phyloP scores from a whole-genome alignment of 2,113 vertebrate genomes.

The Gymnogyps californianus region DNA sequence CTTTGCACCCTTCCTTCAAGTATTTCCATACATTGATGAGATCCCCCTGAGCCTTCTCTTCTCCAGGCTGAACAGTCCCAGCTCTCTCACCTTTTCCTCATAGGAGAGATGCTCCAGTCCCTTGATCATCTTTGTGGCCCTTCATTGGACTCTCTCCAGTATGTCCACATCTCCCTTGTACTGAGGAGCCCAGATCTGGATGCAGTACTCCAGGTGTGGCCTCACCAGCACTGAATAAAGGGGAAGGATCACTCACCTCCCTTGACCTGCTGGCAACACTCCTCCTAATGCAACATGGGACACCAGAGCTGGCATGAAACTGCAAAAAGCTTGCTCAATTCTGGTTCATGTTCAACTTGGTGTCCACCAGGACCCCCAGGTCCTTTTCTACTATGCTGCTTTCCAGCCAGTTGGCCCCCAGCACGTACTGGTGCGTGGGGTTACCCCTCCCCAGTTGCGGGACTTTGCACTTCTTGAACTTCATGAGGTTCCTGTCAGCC shows the following conservation, averaged over 20 bases:
- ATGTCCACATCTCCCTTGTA: not conserved
- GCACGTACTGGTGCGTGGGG: not conserved
- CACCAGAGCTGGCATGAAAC: not conserved
- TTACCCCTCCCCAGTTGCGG: not conserved
- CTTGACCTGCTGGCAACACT: not conserved
- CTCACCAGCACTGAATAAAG: not conserved
- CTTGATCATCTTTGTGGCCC: not conserved
- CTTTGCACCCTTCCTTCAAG: not conserved
- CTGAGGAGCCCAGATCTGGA: not conserved
- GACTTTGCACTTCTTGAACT: not conserved
- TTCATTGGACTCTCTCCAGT: not conserved
- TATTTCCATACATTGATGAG: not conserved
- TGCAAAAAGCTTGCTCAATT: not conserved
- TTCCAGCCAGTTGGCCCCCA: not conserved
- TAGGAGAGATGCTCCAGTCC: not conserved
- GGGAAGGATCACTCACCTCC: not conserved
- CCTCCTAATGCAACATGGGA: not conserved
- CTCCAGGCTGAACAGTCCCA: not conserved
- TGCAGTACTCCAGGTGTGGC: not conserved
- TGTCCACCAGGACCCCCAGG: not conserved
- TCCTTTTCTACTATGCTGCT: not conserved
- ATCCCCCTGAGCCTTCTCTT: not conserved
- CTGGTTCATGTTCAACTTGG: not conserved
- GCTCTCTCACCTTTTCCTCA: not conserved
- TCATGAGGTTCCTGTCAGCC: not conserved